Base-by-base conservation (phyloP, 2,113 vertebrate species). In the Typhlomys cinereus region DNA sequence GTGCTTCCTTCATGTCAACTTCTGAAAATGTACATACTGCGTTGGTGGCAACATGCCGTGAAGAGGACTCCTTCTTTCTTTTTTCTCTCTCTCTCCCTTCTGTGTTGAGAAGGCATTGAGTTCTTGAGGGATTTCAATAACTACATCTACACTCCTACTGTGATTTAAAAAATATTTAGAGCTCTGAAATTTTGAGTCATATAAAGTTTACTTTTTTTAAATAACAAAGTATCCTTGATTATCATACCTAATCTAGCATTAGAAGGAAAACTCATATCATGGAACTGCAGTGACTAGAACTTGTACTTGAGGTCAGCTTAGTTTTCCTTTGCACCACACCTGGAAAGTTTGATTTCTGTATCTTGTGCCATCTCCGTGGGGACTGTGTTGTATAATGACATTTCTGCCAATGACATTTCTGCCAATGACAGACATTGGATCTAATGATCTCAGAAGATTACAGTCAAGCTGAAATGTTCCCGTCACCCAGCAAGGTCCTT, bases 341-440 rank as follows among this genome's bases (percentile, higher is more conserved):
- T 86, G 54, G 41, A 94, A 57, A 57, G 64, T 79, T 87, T 84
- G 21, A 64, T 85, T 89, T 92, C 61, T 83, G 13, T 57, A 25
- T 86, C 18, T 85, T 83, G 15, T 85, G 57, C 27, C 62, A 67
- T 20, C 12, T 57, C 0, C 31, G 36, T 18, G 27, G 1, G 27
- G 54, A 36, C n/a, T 31, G 4, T 11, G 36, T 9, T 66, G 31
- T 14, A 17, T 34, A 59, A 14, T 66, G 59, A 52, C 46, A 5
- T 46, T 79, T 69, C 4, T 25, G 9, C 29, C 39, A 69, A 18
- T 25, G 1, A 27, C 69, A 21, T n/a, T n/a, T 69, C 4, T 25
- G 9, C 29, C 39, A 69, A 18, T 25, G 1, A 27, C 69, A 21
- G 48, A 34, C 5, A 8, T 79, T 36, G 9, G 44, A 17, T n/a